Evolutionary conservation across 1,140 invertebrate species (phyloP).

Genomic region (Drosophila sp.): DNA sequence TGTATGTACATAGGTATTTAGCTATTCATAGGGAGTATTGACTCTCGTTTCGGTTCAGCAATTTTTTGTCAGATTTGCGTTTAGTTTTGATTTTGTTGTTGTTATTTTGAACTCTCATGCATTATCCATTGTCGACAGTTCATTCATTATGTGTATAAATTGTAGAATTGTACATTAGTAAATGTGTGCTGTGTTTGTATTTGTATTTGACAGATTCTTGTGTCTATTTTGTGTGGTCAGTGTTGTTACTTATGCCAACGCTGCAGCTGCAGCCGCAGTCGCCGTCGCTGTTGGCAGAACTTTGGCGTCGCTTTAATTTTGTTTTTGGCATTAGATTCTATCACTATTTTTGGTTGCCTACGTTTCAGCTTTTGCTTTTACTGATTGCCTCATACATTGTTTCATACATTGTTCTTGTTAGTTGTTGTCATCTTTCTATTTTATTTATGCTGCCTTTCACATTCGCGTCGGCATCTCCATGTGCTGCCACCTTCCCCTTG

Average conservation of each 20-base stretch:
- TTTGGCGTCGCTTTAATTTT: slow-evolving; percentile 30
- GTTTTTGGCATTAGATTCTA: slow-evolving; percentile 59
- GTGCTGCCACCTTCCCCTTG: background rate
- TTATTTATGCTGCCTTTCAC: background rate
- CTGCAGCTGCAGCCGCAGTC: slow-evolving; percentile 37
- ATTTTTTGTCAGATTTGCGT: slow-evolving; percentile 50
- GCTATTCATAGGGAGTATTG: slow-evolving; percentile 49
- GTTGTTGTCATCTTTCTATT: slow-evolving; percentile 7
- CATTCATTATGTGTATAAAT: slow-evolving; percentile 19
- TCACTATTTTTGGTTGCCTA: slow-evolving; percentile 37
- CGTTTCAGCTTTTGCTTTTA: slow-evolving; percentile 21
- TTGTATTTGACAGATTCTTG: slow-evolving; percentile 26
- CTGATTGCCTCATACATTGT: slow-evolving; percentile 26
- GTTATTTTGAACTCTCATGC: background rate
- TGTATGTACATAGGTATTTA: slow-evolving; percentile 6
- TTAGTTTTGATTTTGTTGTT: no score
- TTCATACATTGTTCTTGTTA: slow-evolving; percentile 30
- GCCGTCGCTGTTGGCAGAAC: slow-evolving; percentile 38
- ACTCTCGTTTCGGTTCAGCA: slow-evolving; percentile 56
- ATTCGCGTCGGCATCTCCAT: background rate
- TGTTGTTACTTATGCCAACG: slow-evolving; percentile 36
- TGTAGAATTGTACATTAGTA: slow-evolving; percentile 20
- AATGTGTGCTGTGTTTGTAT: no score
- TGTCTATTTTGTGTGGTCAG: slow-evolving; percentile 12
- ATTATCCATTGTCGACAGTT: slow-evolving; percentile 17